Percentiles rank a stretch among this genome's conserved stretches.
Conservation (phyloP, 1,140 invertebrate species). For the Bombus cullumanus region DNA sequence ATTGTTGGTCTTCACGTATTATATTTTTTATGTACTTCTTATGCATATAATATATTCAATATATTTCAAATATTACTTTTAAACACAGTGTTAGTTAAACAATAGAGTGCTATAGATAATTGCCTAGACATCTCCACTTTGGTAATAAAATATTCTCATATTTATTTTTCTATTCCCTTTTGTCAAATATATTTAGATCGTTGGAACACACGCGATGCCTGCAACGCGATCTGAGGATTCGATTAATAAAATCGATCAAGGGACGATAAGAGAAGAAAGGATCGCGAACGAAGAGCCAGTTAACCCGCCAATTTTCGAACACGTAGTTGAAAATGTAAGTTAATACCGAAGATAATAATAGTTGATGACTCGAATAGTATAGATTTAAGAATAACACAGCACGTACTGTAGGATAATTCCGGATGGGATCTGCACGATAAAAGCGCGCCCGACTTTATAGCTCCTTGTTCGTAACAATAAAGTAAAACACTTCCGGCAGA, state of each 20-base stretch:
- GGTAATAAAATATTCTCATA: neutral
- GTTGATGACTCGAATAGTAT: neutral
- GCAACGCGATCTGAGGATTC: neutral
- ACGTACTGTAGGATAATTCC: too few relatives aligned
- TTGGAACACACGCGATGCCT: conserved; percentile 13
- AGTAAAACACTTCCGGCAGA: neutral
- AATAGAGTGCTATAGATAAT: too few relatives aligned
- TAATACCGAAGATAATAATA: neutral
- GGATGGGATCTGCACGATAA: too few relatives aligned
- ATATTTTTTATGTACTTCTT: too few relatives aligned
- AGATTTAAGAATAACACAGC: neutral
- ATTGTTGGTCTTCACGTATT: too few relatives aligned
- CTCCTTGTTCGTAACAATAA: neutral
- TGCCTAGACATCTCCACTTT: too few relatives aligned
- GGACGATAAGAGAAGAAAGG: neutral
- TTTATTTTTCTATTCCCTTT: neutral
- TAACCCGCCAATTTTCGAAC: neutral
- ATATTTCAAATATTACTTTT: too few relatives aligned
- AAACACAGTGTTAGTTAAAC: too few relatives aligned
- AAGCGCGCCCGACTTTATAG: neutral
- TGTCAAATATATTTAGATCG: neutral
- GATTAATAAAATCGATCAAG: conserved; percentile 57
- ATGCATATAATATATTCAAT: too few relatives aligned
- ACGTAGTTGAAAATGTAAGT: neutral
- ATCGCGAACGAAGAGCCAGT: neutral